Evolutionary conservation across 2,888 invertebrate species (phyloP).

Genomic region (Pachydiplax longipennis): DNA sequence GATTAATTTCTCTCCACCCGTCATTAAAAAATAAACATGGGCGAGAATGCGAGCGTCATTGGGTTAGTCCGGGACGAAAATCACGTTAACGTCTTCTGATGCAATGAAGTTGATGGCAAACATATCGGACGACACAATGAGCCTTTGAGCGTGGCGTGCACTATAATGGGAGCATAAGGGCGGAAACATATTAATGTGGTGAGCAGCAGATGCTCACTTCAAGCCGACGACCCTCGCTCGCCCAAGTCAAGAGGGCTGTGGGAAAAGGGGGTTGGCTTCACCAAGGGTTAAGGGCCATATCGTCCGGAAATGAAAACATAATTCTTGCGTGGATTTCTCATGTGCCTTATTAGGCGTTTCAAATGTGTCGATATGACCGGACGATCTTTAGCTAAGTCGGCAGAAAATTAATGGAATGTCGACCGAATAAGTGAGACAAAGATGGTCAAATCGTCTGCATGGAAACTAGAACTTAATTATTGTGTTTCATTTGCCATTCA

Average conservation of each 20-base stretch:
- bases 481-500: too few relatives aligned
- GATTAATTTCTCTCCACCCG: not conserved
- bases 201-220: constrained; percentile 27
- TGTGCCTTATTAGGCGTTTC: not conserved
- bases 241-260: not conserved
- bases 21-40: not conserved
- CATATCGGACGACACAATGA: not conserved
- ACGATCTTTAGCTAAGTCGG: too few relatives aligned
- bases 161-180: constrained; percentile 1
- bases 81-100: not conserved
- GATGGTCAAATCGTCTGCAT: too few relatives aligned
- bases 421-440: too few relatives aligned
- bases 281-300: constrained; percentile 56
- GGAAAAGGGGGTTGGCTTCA: constrained; percentile 39
- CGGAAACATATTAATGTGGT: constrained; percentile 15
- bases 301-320: constrained; percentile 51
- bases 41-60: not conserved
- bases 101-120: not conserved
- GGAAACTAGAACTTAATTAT: too few relatives aligned
- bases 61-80: not conserved
- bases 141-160: not conserved
- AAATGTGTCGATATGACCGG: too few relatives aligned
- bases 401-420: too few relatives aligned
- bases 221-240: not conserved
- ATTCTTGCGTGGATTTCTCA: not conserved